phyloP scores from a whole-genome alignment of 1,140 invertebrate species.

The Wiebesia pumilae region DNA sequence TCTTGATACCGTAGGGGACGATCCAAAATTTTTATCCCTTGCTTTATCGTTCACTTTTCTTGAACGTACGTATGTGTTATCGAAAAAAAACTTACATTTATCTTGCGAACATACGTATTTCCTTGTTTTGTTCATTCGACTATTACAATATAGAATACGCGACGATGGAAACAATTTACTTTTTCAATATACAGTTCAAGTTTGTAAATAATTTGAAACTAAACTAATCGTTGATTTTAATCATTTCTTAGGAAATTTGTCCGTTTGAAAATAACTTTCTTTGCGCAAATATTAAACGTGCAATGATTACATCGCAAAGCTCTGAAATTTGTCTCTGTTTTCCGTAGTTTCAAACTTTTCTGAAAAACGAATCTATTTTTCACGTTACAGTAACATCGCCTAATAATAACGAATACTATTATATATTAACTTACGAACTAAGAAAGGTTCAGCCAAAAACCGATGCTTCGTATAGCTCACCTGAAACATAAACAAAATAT shows the following conservation, averaged over 20 bases:
- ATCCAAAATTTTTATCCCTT: constrained; percentile 11
- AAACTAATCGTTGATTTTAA: no score
- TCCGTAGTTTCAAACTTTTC: no score
- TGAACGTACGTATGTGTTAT: neutral
- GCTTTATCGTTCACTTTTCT: neutral
- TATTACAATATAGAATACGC: neutral
- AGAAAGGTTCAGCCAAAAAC: neutral
- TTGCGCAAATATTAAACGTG: neutral
- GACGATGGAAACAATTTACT: neutral
- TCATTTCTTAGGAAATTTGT: neutral
- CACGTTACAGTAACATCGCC: no score
- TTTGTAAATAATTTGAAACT: neutral
- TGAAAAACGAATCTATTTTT: no score
- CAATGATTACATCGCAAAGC: neutral
- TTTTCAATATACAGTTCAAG: neutral
- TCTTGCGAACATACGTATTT: neutral
- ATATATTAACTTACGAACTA: neutral
- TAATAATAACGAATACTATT: neutral
- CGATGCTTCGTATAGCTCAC: constrained; percentile 14
- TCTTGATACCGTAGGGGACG: constrained; percentile 1
- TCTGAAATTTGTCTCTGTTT: neutral
- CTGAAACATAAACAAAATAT: constrained; percentile 37
- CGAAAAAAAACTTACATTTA: neutral
- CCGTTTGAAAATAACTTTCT: neutral
- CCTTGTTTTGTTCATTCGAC: neutral